These are phyloP conservation scores for Notospermus geniculatus DNA, from an alignment of 1,140 invertebrate species.

Conservation along the genomic window DNA sequence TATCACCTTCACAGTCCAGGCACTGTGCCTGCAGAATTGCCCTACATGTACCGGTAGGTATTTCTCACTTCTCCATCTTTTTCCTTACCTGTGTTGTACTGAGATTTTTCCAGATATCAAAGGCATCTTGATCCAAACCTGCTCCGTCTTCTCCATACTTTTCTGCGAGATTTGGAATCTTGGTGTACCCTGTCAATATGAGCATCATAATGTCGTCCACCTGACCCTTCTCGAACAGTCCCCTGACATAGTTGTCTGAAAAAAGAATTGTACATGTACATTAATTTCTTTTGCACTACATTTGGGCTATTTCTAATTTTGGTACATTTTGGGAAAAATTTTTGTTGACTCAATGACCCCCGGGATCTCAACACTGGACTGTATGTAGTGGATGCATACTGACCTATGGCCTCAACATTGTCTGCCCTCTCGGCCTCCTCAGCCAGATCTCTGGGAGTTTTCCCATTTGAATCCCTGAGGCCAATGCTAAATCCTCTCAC, in stretches of 20 bases:
- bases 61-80: too few species aligned
- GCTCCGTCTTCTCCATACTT: constrained; percentile 6
- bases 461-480: constrained; percentile 6
- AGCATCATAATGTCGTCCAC: not conserved
- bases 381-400: not conserved
- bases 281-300: too few species aligned
- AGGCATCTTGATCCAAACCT: constrained; percentile 1
- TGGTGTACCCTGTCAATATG: not conserved
- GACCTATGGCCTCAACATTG: not conserved
- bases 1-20: not conserved
- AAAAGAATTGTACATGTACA: too few species aligned
- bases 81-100: not conserved
- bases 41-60: too few species aligned
- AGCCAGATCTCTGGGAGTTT: constrained; percentile 7
- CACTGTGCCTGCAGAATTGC: not conserved
- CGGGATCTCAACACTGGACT: not conserved
- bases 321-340: too few species aligned
- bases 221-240: not conserved
- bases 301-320: too few species aligned
- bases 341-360: too few species aligned
- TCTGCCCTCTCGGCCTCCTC: not conserved
- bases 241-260: constrained; percentile 6
- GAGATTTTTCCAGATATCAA: not conserved
- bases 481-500: not conserved
- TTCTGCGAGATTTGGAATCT: not conserved